Base-by-base conservation (phyloP, 2,888 invertebrate species). In the Hydroisotoma schaefferi region DNA sequence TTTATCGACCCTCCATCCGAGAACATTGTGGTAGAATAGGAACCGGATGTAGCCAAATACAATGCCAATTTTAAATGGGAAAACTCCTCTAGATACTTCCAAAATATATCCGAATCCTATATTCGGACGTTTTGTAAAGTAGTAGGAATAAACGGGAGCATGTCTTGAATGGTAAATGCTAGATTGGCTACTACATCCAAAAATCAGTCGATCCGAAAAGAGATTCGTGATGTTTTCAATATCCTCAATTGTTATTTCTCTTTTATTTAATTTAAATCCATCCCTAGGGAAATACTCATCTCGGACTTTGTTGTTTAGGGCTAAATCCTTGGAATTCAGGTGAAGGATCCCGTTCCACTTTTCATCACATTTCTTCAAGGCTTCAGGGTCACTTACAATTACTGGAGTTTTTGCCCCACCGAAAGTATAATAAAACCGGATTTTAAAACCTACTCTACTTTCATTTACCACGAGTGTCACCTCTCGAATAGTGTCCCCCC, bases 61-160 rank as follows among this genome's bases (percentile, higher is more conserved):
- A 22, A 59, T 22, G 33, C 56, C 59, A 6, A 65, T 18, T n/a
- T 54, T 22, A 2, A 57, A 46, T 12, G 65, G 59, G 27, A 59
- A 12, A 3, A 29, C 12, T 22, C 59, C 58, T 23, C 44, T 28
- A 20, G 47, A 1, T 8, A 2, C 47, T 29, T 59, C 56, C 25
- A 53, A 48, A 15, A 66, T 47, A 27, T 66, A 62, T 2, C 55
- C 62, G 20, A 51, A 55, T n/a, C n/a, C n/a, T n/a, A n/a, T n/a
- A n/a, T n/a, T n/a, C n/a, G 63, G 62, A 20, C 54, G 51, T 38
- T 66, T 51, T 8, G 48, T 63, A 29, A 57, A 66, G 48, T 55
- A 66, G 27, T 66, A 66, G 27, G 60, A 51, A 33, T 60, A 56
- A 3, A 66, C 59, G 23, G 59, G 57, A 26, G 66, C 57, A 28